These are phyloP conservation scores for Chelon labrosus DNA, from an alignment of 2,797 vertebrate genomes.

Conservation along the genomic window DNA sequence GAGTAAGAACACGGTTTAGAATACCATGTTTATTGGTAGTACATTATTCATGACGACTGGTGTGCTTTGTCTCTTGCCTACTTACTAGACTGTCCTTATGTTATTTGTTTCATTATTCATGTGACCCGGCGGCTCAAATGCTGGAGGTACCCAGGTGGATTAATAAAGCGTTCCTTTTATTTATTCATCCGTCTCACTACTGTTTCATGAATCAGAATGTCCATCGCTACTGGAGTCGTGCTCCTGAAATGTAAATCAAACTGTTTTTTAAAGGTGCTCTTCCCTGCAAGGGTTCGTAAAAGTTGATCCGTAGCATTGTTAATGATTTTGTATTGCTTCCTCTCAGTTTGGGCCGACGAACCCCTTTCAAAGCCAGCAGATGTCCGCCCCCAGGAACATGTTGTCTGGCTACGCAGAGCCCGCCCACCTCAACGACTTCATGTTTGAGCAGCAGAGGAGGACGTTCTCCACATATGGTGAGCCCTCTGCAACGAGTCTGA, in stretches of 20 bases:
- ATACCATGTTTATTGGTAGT: neutral
- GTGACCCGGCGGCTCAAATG: neutral
- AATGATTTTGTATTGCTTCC: neutral
- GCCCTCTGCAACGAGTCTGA: conserved; percentile 1
- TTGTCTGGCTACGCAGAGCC: conserved; percentile 97
- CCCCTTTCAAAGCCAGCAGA: conserved; percentile 95
- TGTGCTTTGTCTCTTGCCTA: neutral
- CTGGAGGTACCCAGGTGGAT: neutral
- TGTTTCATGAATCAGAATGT: neutral
- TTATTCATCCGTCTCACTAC: neutral
- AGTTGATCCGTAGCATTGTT: neutral
- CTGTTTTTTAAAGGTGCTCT: neutral
- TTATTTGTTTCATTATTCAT: neutral
- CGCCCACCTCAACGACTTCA: conserved; percentile 97
- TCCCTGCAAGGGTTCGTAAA: neutral
- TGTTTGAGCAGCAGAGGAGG: conserved; percentile 98
- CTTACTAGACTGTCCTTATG: neutral
- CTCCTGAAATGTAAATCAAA: neutral
- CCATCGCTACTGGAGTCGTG: neutral
- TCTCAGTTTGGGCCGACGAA: conserved; percentile 95
- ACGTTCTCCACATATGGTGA: conserved; percentile 97
- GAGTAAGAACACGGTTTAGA: too few relatives aligned
- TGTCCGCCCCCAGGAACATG: conserved; percentile 99
- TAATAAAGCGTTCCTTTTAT: neutral
- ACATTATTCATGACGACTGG: neutral